Conservation (phyloP, 2,113 vertebrate species). For the Perca fluviatilis region DNA sequence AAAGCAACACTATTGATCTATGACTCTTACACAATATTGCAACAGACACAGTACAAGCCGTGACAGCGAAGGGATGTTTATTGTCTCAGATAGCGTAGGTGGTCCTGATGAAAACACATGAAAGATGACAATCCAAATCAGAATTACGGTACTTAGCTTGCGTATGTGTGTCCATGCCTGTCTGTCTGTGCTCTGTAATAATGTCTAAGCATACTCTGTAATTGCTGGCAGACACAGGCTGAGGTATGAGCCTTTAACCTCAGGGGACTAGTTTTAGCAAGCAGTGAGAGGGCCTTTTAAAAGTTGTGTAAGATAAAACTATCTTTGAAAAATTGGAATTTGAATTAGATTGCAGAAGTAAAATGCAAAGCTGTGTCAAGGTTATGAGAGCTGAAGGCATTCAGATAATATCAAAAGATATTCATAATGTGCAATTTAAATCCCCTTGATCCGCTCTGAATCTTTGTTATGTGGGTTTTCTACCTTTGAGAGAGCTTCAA, state of each 20-base stretch:
- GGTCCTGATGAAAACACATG: slow-evolving; percentile 53
- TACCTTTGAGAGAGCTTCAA: slow-evolving; percentile 41
- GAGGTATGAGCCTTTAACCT: slow-evolving; percentile 37
- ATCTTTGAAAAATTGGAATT: slow-evolving; percentile 5
- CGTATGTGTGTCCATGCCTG: slow-evolving; percentile 17
- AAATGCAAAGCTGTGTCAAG: slow-evolving; percentile 28
- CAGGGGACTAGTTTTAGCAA: not conserved
- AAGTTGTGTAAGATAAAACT: not conserved
- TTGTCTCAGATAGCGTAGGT: slow-evolving; percentile 40
- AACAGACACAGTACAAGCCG: slow-evolving; percentile 31
- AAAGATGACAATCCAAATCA: slow-evolving; percentile 36
- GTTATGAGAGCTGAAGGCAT: slow-evolving; percentile 10
- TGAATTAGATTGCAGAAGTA: not conserved
- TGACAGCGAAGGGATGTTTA: slow-evolving; percentile 22
- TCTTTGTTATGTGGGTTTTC: slow-evolving; percentile 24
- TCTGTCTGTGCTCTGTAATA: slow-evolving; percentile 57
- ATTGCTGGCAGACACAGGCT: slow-evolving; percentile 31
- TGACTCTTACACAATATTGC: slow-evolving; percentile 25
- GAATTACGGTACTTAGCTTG: slow-evolving; percentile 21
- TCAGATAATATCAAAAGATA: slow-evolving; percentile 27
- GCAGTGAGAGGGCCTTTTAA: not conserved
- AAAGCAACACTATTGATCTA: not conserved
- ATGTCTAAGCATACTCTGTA: slow-evolving; percentile 30
- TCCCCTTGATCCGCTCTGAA: slow-evolving; percentile 36
- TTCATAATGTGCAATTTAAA: slow-evolving; percentile 28